Evolutionary conservation across 2,797 vertebrate species (phyloP).

Genomic region (Oreochromis grahami): DNA sequence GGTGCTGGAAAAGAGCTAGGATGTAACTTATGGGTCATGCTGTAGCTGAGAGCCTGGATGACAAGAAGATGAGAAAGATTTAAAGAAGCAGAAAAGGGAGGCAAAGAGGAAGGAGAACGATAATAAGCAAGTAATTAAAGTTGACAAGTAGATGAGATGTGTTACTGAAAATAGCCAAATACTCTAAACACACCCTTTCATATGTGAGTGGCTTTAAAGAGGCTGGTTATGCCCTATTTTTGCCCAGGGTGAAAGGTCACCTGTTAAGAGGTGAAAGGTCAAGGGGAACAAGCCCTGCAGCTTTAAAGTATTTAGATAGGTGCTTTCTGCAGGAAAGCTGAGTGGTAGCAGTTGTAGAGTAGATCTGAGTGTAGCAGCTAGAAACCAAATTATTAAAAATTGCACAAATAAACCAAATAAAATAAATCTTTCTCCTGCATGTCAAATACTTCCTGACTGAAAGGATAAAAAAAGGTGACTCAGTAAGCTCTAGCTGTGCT

Average conservation of each 20-base stretch:
- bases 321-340: not conserved
- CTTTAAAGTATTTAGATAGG: slow-evolving; percentile 4
- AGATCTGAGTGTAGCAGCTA: not conserved
- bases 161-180: slow-evolving; percentile 48
- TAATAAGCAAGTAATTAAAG: slow-evolving; percentile 14
- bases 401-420: not conserved
- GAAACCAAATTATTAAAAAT: not conserved
- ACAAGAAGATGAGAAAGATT: not conserved
- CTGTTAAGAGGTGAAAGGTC: slow-evolving; percentile 41
- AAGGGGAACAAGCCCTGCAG: slow-evolving; percentile 37
- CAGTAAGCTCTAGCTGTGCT: not conserved
- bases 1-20: not conserved
- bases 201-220: slow-evolving; percentile 35
- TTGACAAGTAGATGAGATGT: slow-evolving; percentile 20
- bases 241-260: slow-evolving; percentile 33
- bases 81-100: not conserved
- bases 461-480: not conserved
- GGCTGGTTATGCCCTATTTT: slow-evolving; percentile 3
- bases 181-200: slow-evolving; percentile 9
- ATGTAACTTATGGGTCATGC: not conserved
- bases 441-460: not conserved
- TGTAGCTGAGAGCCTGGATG: not conserved
- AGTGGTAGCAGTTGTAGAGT: not conserved
- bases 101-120: not conserved
- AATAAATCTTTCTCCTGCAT: not conserved